Evolutionary conservation across 2,797 vertebrate species (phyloP).

Genomic region (Triplophysa yarkandensis): DNA sequence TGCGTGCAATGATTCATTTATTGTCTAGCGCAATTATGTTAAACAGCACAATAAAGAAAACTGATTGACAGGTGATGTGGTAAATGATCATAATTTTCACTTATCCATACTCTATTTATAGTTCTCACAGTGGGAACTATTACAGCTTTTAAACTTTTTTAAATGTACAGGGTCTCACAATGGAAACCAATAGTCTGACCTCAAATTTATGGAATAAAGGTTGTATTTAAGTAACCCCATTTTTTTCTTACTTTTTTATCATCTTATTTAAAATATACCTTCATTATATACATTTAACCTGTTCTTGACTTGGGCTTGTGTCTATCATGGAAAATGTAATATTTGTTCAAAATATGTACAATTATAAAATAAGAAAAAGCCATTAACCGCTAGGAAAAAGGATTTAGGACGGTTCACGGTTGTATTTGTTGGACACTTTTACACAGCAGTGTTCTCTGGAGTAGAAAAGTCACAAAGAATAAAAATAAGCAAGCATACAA

Average conservation of each 20-base stretch:
- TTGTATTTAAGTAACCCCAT: too few species aligned
- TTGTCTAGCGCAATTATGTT: too few species aligned
- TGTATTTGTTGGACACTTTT: too few species aligned
- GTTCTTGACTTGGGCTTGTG: not conserved
- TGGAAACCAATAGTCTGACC: not conserved
- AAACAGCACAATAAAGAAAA: too few species aligned
- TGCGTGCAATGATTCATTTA: too few species aligned
- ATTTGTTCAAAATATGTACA: too few species aligned
- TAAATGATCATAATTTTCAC: too few species aligned
- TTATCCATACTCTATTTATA: not conserved
- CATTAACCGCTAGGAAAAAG: not conserved
- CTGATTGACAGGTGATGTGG: too few species aligned
- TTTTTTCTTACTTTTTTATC: not conserved
- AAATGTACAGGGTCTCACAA: not conserved
- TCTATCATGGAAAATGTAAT: not conserved
- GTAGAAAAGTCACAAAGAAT: not conserved
- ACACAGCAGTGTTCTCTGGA: not conserved
- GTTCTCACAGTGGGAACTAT: not conserved
- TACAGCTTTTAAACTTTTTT: not conserved
- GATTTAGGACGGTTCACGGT: too few species aligned
- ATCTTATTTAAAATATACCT: not conserved
- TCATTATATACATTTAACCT: not conserved
- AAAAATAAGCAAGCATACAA: constrained; percentile 45
- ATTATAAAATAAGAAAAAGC: too few species aligned
- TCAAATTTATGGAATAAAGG: not conserved